Conservation (phyloP, 2,797 vertebrate genomes). For the Mus minutoides region DNA sequence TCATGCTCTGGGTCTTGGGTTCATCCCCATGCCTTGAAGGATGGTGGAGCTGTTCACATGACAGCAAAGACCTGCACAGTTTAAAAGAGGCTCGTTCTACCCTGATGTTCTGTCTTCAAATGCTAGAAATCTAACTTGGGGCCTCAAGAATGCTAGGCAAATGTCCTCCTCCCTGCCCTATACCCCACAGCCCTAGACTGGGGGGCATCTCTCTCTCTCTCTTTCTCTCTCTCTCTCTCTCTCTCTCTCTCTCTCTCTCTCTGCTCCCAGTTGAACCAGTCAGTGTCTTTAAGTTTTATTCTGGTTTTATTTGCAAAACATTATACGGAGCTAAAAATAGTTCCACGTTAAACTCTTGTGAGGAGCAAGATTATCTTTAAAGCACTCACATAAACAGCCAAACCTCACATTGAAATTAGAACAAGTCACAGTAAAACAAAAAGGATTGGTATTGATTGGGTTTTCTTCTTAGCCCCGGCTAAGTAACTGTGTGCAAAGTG, state of each 20-base stretch:
- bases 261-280: not conserved
- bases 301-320: constrained; percentile 34
- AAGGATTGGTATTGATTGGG: constrained; percentile 83
- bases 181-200: not conserved
- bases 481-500: constrained; percentile 87
- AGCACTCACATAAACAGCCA: constrained; percentile 73
- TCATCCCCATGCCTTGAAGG: not conserved
- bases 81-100: not conserved
- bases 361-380: constrained; percentile 55
- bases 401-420: constrained; percentile 77
- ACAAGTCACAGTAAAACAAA: constrained; percentile 83
- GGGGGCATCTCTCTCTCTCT: not conserved
- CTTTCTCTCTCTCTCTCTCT: not conserved
- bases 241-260: not conserved
- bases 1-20: not conserved
- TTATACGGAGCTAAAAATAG: constrained; percentile 23
- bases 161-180: not conserved
- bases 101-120: too few relatives aligned
- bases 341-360: constrained; percentile 53
- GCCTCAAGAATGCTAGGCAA: not conserved
- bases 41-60: not conserved
- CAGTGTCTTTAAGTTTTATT: constrained; percentile 28
- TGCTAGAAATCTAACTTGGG: not conserved
- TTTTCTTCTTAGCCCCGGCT: constrained; percentile 86
- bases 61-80: not conserved